Evolutionary conservation across 2,113 vertebrate genomes (phyloP).

Genomic region (Etheostoma spectabile): DNA sequence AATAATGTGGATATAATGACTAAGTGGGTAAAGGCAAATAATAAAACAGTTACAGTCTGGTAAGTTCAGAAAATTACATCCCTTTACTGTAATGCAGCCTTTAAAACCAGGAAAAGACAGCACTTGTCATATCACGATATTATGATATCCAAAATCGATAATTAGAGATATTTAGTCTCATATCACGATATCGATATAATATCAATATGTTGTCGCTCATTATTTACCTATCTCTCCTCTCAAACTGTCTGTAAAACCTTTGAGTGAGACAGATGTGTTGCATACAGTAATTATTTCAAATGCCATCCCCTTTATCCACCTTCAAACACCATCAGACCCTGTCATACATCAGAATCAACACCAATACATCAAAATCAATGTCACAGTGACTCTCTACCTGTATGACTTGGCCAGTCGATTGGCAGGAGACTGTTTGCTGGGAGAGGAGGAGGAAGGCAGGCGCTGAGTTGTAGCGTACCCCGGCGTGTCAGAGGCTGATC

Average conservation of each 20-base stretch:
- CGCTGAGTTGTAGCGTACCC: constrained; percentile 90
- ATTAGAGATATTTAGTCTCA: no score
- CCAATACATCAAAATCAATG: constrained; percentile 25
- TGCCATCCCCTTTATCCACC: neutral
- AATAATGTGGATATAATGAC: no score
- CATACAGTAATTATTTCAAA: constrained; percentile 18
- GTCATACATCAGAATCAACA: constrained; percentile 14
- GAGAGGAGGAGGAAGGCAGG: constrained; percentile 89
- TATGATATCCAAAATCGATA: no score
- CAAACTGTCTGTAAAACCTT: neutral
- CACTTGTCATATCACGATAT: no score
- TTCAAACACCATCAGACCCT: constrained; percentile 4
- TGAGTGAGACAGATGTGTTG: constrained; percentile 3
- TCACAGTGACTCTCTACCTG: constrained; percentile 85
- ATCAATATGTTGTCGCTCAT: neutral
- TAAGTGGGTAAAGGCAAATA: no score
- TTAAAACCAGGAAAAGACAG: no score
- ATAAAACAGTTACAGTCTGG: no score
- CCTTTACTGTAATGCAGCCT: no score
- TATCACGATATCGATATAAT: no score
- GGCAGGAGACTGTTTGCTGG: constrained; percentile 91
- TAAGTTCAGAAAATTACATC: no score
- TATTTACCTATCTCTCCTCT: constrained; percentile 8
- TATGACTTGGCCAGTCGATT: constrained; percentile 95
- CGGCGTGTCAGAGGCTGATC: constrained; percentile 87